Evolutionary conservation across 2,797 vertebrate genomes (phyloP).

Genomic region (Decapterus maruadsi): DNA sequence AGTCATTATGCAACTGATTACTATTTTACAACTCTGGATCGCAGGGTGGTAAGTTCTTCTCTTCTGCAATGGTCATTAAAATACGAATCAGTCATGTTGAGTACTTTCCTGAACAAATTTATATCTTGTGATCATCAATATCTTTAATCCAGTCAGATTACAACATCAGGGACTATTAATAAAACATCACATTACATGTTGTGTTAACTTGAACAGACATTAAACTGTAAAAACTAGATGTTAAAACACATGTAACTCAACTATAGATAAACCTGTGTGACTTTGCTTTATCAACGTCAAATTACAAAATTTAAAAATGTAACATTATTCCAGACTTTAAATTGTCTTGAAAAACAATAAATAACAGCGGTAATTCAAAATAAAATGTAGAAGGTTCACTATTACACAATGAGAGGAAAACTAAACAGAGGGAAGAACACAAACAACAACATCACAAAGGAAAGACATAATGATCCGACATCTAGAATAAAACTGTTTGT

Average conservation of each 20-base stretch:
- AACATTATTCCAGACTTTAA: conserved; percentile 37
- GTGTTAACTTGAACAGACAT: neutral
- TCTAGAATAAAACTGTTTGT: conserved; percentile 25
- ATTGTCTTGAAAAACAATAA: conserved; percentile 46
- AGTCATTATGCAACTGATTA: too few species aligned
- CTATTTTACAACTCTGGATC: too few species aligned
- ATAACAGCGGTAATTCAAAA: conserved; percentile 45
- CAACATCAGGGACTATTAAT: neutral
- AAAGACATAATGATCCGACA: neutral
- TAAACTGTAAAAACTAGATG: conserved; percentile 1
- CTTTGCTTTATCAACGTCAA: conserved; percentile 2
- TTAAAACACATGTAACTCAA: neutral
- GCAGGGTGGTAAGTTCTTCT: too few species aligned
- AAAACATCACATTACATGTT: neutral
- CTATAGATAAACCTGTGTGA: neutral
- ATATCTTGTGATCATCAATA: neutral
- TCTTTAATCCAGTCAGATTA: neutral
- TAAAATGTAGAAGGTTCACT: conserved; percentile 34
- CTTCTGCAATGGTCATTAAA: neutral
- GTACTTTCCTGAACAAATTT: neutral
- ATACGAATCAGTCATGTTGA: neutral
- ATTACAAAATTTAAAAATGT: conserved; percentile 29
- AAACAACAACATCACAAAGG: conserved; percentile 9
- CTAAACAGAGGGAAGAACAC: conserved; percentile 13
- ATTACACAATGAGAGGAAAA: conserved; percentile 23